Evolutionary conservation across 2,113 vertebrate genomes (phyloP).

Genomic region (Amblyornis subalaris): DNA sequence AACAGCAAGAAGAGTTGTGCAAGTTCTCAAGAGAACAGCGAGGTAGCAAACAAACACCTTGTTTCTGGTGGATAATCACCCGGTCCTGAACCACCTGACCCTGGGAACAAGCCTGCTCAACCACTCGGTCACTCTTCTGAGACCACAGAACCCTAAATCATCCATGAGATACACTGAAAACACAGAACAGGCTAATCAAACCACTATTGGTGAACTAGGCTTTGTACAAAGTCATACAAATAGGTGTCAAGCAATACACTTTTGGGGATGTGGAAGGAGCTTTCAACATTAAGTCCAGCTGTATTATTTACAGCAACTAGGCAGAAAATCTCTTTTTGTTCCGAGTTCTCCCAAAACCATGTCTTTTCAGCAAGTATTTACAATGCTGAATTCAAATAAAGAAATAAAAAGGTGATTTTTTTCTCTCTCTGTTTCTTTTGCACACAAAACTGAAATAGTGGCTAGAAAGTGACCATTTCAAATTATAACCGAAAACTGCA

Average conservation of each 20-base stretch:
- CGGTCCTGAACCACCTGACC: not conserved
- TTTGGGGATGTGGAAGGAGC: not conserved
- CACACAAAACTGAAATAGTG: conserved; percentile 4
- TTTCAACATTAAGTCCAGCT: not conserved
- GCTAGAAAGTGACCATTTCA: conserved; percentile 55
- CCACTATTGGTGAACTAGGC: not conserved
- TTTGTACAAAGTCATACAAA: not conserved
- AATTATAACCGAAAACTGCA: conserved; percentile 65
- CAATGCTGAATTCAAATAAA: not conserved
- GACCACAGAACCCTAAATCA: not conserved
- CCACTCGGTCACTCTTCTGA: not conserved
- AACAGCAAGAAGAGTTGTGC: not conserved
- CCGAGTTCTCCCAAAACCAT: not conserved
- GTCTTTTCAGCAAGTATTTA: conserved; percentile 13
- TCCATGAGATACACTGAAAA: not conserved
- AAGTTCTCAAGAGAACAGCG: conserved; percentile 40
- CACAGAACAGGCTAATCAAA: not conserved
- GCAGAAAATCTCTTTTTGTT: not conserved
- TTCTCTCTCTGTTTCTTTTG: not conserved
- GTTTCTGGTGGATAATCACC: not conserved
- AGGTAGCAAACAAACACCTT: conserved; percentile 8
- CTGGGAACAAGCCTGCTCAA: not conserved
- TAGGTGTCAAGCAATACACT: not conserved
- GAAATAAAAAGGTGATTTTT: not conserved
- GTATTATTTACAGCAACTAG: not conserved